Evolutionary conservation across 1,140 invertebrate species (phyloP).

Genomic region (Odontomachus brunneus): DNA sequence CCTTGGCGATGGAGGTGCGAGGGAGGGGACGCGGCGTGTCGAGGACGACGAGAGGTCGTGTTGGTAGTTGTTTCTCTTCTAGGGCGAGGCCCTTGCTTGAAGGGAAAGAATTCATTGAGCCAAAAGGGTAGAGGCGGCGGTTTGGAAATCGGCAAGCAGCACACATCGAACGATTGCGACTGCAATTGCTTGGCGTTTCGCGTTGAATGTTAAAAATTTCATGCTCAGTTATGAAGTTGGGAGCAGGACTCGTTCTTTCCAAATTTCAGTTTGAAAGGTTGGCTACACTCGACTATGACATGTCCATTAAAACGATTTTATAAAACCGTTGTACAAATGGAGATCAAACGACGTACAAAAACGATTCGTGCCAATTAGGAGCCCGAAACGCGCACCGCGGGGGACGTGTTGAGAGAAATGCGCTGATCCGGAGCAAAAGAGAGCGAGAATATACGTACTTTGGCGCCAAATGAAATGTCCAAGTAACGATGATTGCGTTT

Average conservation of each 20-base stretch:
- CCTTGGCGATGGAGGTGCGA: constrained; percentile 43
- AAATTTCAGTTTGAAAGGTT: neutral
- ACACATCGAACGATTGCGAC: neutral
- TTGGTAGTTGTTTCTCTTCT: constrained; percentile 31
- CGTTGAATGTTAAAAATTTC: neutral
- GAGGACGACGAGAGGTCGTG: constrained; percentile 41
- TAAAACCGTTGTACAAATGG: neutral
- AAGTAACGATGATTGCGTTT: too few relatives aligned
- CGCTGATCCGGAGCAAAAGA: neutral
- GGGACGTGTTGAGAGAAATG: neutral
- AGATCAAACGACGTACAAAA: too few relatives aligned
- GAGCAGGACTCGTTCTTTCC: neutral
- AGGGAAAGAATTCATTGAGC: constrained; percentile 1
- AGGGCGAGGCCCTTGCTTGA: neutral
- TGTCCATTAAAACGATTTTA: constrained; percentile 6
- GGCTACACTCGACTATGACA: neutral
- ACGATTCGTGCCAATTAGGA: constrained; percentile 15
- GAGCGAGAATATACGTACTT: too few relatives aligned
- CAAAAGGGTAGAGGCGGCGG: neutral
- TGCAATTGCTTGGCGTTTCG: neutral
- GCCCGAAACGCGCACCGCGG: neutral
- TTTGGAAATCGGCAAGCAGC: neutral
- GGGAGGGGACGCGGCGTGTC: constrained; percentile 14
- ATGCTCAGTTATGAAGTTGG: neutral
- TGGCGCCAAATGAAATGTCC: too few relatives aligned